Percentiles rank a stretch among this genome's conserved stretches.
Evolutionary conservation across 2,113 vertebrate species (phyloP).

Genomic region (Rhinichthys klamathensis): DNA sequence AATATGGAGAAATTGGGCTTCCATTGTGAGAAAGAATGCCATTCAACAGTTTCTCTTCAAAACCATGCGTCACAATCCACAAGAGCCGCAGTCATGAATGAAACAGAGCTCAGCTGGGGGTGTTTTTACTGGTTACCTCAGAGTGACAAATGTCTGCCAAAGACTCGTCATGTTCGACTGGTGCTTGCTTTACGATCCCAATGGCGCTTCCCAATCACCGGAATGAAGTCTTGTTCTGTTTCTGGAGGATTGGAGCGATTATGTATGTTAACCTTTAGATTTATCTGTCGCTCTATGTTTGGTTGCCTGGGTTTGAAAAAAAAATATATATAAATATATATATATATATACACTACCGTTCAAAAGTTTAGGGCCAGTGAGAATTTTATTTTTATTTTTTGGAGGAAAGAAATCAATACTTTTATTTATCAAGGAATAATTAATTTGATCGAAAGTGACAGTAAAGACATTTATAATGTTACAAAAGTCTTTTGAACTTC

Average conservation of each 20-base stretch:
- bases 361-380: no score
- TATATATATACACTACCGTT: no score
- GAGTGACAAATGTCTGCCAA: background rate
- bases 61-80: background rate
- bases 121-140: slow-evolving; percentile 3
- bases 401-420: no score
- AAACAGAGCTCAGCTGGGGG: background rate
- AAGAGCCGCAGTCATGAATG: background rate
- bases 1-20: slow-evolving; percentile 11
- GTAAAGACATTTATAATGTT: no score
- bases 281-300: background rate
- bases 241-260: background rate
- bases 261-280: background rate
- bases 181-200: background rate
- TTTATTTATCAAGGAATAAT: no score
- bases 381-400: no score
- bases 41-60: slow-evolving; percentile 17
- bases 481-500: no score
- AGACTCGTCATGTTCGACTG: background rate
- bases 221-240: background rate
- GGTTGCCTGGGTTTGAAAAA: background rate
- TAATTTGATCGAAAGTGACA: no score
- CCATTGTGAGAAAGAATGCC: slow-evolving; percentile 15
- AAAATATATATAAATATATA: no score
- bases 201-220: background rate